Base-by-base conservation (phyloP, 35 echinoderm and acorn worm genomes). In the Lytechinus variegatus region DNA sequence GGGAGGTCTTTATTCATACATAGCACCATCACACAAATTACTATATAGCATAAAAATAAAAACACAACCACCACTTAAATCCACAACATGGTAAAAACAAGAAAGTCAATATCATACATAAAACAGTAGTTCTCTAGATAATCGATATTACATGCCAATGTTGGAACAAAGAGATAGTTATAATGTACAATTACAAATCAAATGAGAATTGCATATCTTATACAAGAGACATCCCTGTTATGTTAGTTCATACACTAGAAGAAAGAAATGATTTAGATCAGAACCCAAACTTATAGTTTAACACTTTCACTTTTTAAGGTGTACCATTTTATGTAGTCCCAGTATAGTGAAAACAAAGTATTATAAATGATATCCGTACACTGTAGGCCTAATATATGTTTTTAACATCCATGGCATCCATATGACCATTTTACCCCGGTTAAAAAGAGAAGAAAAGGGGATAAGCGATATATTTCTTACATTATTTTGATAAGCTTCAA, bases 41-140 rank as follows among this genome's bases (percentile, higher is more conserved):
- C 66, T 79, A 79, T 79, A 79, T 79, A 79, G 66, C 19, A 79
- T 79, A 79, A 79, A 79, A 79, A 79, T 79, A 79, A 79, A 79
- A 79, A 79, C 66, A 79, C 66, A 79, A 79, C 19, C 66, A 79
- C 66, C 66, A 79, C 66, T 79, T 79, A 79, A 79, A 79, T 79
- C 6, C 66, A 79, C 66, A 24, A 79, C 7, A 79, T 79, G 19
- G 19, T 24, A 79, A 79, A 79, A 79, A 79, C 21, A 79, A 79
- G 66, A 79, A 79, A 79, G 61, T 79, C 66, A 16, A 79, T 79
- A 79, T 79, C 12, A 79, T 79, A 79, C 66, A 79, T 24, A 79
- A 79, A 16, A 79, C 66, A 79, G 19, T 3, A 79, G 19, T 16
- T 79, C 1, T 19, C 66, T 79, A 79, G 66, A 79, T 79, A n/a